Evolutionary conservation across 2,888 invertebrate genomes (phyloP), one percentile per base, ranked within the genome.

Genomic region (Anoplius nigerrimus): DNA sequence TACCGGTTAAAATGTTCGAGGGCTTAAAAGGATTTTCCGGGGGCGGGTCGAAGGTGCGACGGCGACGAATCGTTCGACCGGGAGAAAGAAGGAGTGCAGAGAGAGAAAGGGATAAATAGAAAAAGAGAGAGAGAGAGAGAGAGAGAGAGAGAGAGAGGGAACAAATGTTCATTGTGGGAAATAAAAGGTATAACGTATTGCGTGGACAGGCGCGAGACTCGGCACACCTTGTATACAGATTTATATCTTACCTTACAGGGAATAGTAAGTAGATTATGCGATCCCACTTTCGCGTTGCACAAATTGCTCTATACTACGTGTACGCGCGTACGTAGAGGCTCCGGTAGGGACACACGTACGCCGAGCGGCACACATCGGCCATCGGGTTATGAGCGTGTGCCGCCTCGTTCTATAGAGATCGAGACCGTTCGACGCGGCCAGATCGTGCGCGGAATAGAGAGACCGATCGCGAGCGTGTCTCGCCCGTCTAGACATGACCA

Each of bases 211-310:
- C 48, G 48, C 27, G 27, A 46, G 51, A n/a, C 11, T 24, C 27
- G 56, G n/a, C 57, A 73, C 74, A 64, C 66, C 66, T 46, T 55
- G 59, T 69, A 59, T 43, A 59, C 55, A 61, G 69, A 68, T 65
- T 59, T 56, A 56, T 69, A 75, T 78, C 71, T 66, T 59, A 60
- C 60, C 67, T 66, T 55, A 48, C 56, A 57, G 61, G 61, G 70
- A 59, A 72, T 52, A 69, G 71, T 72, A 74, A 75, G 75, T 72
- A 76, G 76, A 76, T 78, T 78, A 78, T 72, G 76, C 72, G 75
- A 78, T 78, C 66, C 64, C 61, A 62, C 71, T 75, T 75, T 78
- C 75, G 73, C 73, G 63, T 46, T 54, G 62, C 75, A 70, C 70
- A 76, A 78, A 78, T 78, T 78, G 70, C 78, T 55, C 34, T 6